These are phyloP conservation scores for Macrophya annulata DNA, from an alignment of 2,888 invertebrate genomes.

Conservation along the genomic window DNA sequence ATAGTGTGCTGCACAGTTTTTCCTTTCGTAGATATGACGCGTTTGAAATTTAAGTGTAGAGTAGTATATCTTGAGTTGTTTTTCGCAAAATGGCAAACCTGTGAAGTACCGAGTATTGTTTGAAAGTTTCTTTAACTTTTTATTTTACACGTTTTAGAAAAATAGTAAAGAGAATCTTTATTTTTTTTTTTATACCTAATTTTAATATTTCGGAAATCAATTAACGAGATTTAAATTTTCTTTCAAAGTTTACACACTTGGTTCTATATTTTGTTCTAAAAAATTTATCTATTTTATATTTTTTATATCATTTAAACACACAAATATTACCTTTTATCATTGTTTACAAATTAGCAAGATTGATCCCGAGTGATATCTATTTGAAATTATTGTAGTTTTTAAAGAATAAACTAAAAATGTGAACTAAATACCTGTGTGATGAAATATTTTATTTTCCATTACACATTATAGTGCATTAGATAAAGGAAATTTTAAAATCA, in stretches of 20 bases:
- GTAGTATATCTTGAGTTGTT: too few species aligned
- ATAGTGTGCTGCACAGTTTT: too few species aligned
- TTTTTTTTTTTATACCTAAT: background rate
- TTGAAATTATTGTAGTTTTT: too few species aligned
- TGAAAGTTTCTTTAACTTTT: background rate
- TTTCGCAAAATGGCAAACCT: background rate
- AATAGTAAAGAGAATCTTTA: background rate
- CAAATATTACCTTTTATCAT: too few species aligned
- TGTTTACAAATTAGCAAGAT: too few species aligned
- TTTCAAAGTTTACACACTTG: background rate
- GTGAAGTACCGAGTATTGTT: background rate
- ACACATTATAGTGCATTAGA: background rate
- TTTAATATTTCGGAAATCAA: too few species aligned
- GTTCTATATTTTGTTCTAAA: background rate
- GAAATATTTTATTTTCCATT: background rate
- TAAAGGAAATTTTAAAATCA: background rate
- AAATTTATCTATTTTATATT: background rate
- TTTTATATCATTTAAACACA: background rate
- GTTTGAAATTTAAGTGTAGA: too few species aligned
- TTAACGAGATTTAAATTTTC: background rate
- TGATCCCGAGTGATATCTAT: too few species aligned
- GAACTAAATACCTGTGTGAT: background rate
- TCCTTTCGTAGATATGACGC: too few species aligned
- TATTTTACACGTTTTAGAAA: background rate
- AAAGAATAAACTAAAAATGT: too few species aligned